Base-by-base conservation (phyloP, 2,888 invertebrate species). In the Pandemis cinnamomeana region DNA sequence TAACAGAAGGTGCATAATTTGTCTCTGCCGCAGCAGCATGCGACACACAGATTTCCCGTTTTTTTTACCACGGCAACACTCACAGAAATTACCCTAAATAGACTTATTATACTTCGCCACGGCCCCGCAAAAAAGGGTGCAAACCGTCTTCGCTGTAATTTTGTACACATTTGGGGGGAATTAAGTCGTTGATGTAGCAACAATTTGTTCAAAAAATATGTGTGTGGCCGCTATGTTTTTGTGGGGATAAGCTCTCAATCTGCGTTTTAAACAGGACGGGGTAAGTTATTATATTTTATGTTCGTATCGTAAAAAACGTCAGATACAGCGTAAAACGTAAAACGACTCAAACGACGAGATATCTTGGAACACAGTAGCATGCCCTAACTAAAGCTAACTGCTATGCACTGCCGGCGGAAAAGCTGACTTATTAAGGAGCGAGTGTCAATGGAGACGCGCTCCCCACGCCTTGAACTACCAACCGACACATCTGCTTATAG, bases 1-100 rank as follows among this genome's bases (percentile, higher is more conserved):
- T 78, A 77, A 78, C 78, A 79, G 76, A 78, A 78, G 70, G 77
- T 77, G 78, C 73, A 78, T 77, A 79, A 78, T 79, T 77, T 79
- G 77, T 79, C 77, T 76, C 69, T n/a, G 62, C 53, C 36, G 62
- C 58, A 63, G 44, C 68, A 69, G 44, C 36, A 11, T 13, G 13
- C 71, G 58, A 67, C 42, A 63, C 53, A 64, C 60, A 7, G 41
- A 48, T 64, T 27, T 10, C 1, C 67, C 20, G 11, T 44, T 64
- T 55, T 63, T 63, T 64, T 73, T 44, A 51, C 36, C 20, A 20
- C 13, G 53, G 51, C 60, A 44, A 70, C 53, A 48, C 66, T 44
- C 55, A 68, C 46, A 20, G 53, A 66, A 73, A 73, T 70, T 61
- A 66, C 60, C 73, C 60, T 66, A 73, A 73, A 73, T 70, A 20